These are phyloP conservation scores for Axinella damicornis DNA, from an alignment of 37 sponge, comb jelly and placozoan genomes.

Conservation along the genomic window DNA sequence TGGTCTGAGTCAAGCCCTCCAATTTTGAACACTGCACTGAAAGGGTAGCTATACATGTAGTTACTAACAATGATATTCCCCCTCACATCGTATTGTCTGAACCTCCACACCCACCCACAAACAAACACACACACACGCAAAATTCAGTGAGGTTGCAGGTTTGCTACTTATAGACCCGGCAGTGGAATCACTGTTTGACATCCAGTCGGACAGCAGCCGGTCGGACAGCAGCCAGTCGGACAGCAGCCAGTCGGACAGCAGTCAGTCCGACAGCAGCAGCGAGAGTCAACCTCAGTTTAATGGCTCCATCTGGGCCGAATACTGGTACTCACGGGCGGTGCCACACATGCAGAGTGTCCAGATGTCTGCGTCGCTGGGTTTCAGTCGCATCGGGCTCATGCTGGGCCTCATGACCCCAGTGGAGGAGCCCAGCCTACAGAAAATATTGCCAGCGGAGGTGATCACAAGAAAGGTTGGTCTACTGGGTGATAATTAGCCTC, in stretches of 20 bases:
- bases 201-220: neutral
- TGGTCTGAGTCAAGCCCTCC: no score
- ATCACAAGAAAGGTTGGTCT: neutral
- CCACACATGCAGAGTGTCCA: constrained; percentile 32
- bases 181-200: constrained; percentile 33
- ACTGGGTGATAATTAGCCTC: neutral
- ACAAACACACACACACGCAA: no score
- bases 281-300: no score
- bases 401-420: constrained; percentile 44
- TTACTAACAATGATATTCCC: no score
- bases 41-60: no score
- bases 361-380: constrained; percentile 42
- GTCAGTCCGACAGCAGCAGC: neutral
- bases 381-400: constrained; percentile 62
- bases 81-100: no score
- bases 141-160: constrained; percentile 64
- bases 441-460: constrained; percentile 18
- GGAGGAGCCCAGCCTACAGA: constrained; percentile 9
- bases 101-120: no score
- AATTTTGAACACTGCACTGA: no score
- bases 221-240: neutral
- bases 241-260: neutral
- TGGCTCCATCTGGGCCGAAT: constrained; percentile 19
- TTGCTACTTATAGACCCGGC: constrained; percentile 60
- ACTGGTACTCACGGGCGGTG: constrained; percentile 35